phyloP scores from a whole-genome alignment of 2,113 vertebrate genomes.

The Grus americana region DNA sequence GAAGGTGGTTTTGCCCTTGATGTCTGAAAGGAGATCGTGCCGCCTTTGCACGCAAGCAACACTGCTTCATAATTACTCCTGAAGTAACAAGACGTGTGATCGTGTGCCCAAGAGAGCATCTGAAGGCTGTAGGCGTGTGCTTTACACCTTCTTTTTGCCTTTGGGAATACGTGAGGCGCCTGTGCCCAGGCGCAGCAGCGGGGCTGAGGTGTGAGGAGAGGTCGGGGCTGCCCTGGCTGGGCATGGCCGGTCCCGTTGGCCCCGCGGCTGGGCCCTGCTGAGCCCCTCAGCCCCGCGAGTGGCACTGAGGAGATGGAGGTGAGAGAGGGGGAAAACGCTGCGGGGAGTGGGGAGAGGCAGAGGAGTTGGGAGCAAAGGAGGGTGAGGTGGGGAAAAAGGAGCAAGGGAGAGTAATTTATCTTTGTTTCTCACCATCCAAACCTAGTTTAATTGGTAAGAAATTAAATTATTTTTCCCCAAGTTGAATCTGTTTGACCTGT shows the following conservation, averaged over 20 bases:
- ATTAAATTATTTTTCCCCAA: neutral
- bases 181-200: fast-evolving
- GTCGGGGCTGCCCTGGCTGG: neutral
- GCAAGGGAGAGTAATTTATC: neutral
- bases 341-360: neutral
- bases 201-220: neutral
- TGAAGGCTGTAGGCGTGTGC: fast-evolving
- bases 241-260: fast-evolving
- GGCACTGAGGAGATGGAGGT: fast-evolving
- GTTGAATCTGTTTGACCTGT: neutral
- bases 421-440: neutral
- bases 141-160: neutral
- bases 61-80: neutral
- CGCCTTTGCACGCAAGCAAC: fast-evolving
- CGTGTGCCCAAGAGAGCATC: fast-evolving
- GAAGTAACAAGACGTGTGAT: fast-evolving
- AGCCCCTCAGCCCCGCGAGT: neutral
- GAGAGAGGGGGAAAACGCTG: neutral
- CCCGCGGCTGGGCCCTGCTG: fast-evolving
- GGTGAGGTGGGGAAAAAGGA: neutral
- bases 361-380: neutral
- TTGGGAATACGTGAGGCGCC: neutral
- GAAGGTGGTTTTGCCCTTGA: neutral
- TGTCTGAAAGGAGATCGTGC: neutral
- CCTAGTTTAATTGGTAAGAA: neutral